phyloP scores from a whole-genome alignment of 2,888 invertebrate species.

The Clivina fossor region DNA sequence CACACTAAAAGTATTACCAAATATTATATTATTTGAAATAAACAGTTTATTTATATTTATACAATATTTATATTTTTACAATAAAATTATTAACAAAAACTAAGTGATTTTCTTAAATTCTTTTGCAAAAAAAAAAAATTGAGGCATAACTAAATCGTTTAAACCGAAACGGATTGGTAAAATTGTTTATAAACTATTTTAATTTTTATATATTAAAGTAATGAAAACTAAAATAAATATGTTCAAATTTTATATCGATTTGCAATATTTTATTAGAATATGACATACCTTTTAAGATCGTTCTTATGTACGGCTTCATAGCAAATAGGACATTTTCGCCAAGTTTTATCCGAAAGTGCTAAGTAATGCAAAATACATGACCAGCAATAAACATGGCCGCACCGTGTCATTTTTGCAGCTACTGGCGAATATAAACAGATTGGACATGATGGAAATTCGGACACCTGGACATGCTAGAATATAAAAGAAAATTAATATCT shows the following conservation, averaged over 20 bases:
- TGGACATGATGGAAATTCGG: constrained; percentile 77
- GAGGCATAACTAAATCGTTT: too few species aligned
- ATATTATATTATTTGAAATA: too few species aligned
- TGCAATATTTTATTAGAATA: background rate
- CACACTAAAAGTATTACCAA: too few species aligned
- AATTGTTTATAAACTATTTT: too few species aligned
- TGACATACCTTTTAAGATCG: constrained; percentile 78
- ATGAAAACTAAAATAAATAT: constrained; percentile 31
- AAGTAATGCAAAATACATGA: constrained; percentile 92
- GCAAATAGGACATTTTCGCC: constrained; percentile 91
- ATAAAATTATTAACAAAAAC: too few species aligned
- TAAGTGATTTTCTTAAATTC: too few species aligned
- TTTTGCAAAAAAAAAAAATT: too few species aligned
- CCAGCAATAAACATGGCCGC: constrained; percentile 97
- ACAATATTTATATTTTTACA: too few species aligned
- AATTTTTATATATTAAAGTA: background rate
- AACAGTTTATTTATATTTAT: too few species aligned
- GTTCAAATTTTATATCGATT: background rate
- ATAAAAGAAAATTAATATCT: constrained; percentile 19
- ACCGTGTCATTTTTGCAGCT: constrained; percentile 89
- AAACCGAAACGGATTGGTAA: too few species aligned
- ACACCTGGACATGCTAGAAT: constrained; percentile 63
- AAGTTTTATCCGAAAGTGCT: constrained; percentile 78
- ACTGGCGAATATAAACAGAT: constrained; percentile 87
- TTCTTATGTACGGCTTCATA: constrained; percentile 75